These are phyloP conservation scores for Cyrtonyx montezumae DNA, from an alignment of 2,113 vertebrate species.

Conservation along the genomic window DNA sequence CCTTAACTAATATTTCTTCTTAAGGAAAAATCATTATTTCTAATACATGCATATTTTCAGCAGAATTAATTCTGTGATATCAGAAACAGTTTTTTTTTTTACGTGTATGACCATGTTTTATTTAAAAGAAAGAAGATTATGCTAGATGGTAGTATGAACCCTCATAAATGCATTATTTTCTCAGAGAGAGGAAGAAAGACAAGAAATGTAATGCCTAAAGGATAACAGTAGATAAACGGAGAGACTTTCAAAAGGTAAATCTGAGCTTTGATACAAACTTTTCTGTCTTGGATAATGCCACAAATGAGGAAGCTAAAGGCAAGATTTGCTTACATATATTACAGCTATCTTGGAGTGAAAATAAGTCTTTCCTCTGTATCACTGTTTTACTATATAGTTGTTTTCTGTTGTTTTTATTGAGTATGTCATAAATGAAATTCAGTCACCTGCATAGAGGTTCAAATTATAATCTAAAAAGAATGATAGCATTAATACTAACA, in stretches of 20 bases:
- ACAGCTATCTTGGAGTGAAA: neutral
- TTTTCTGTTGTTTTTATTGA: neutral
- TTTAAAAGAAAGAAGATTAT: conserved; percentile 30
- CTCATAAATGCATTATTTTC: conserved; percentile 11
- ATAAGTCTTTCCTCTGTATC: neutral
- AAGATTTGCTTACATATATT: neutral
- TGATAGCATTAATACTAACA: no score
- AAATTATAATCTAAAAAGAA: neutral
- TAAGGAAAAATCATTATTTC: neutral
- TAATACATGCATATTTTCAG: neutral
- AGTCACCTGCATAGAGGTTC: neutral
- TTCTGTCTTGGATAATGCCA: neutral
- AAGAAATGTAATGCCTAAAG: neutral
- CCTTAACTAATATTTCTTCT: conserved; percentile 11
- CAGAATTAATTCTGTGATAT: neutral
- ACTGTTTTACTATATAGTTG: neutral
- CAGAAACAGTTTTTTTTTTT: neutral
- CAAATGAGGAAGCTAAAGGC: neutral
- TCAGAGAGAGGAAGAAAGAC: neutral
- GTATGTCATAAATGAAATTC: neutral
- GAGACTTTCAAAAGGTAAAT: neutral
- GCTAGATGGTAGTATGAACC: conserved; percentile 65
- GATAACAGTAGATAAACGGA: neutral
- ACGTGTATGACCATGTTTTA: neutral
- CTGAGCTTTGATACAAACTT: neutral